Evolutionary conservation across 2,113 vertebrate species (phyloP), one percentile per base, ranked within the genome.

Genomic region (human (Homo sapiens)): DNA sequence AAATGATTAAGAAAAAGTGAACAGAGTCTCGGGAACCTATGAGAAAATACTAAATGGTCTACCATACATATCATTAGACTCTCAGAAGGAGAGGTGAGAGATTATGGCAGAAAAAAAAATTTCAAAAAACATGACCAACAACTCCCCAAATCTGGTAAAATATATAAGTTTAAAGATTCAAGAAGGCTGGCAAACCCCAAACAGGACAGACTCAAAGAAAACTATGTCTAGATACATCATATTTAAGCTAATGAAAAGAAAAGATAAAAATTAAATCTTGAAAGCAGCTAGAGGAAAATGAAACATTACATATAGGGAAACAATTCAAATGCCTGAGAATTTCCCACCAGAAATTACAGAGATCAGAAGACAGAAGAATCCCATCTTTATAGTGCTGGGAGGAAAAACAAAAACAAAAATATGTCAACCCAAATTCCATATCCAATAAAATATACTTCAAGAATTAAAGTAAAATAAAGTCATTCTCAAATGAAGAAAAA

Each of bases 231-330:
- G 6, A 61, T 38, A 79, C 6, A 88, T 83, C 8, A 82, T 80
- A 93, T 52, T 91, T 57, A 94, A 92, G 45, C 55, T 75, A 91
- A 68, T 16, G 1, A 90, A 96, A 83, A 70, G 13, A 64, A 96
- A 83, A 70, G 18, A 64, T 66, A 79, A 87, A 92, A 14, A 81
- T 75, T 25, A 84, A 79, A 75, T 76, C 43, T 38, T 70, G 43
- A 95, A 86, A 96, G 27, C 20, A 94, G 23, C 4, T 73, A 80
- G 9, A 83, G 61, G 81, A 95, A 97, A 96, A 64, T 80, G 45
- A 95, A 89, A 80, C 45, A 72, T 76, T 82, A 25, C 2, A n/a
- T 64, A 61, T 1, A 91, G 13, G 20, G n/a, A 6, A 84, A 93
- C 30, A 82, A 57, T 43, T 93, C 68, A 96, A 90, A 82, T 72